Conservation (phyloP, 2,888 invertebrate genomes). For the Anthrax anthrax region DNA sequence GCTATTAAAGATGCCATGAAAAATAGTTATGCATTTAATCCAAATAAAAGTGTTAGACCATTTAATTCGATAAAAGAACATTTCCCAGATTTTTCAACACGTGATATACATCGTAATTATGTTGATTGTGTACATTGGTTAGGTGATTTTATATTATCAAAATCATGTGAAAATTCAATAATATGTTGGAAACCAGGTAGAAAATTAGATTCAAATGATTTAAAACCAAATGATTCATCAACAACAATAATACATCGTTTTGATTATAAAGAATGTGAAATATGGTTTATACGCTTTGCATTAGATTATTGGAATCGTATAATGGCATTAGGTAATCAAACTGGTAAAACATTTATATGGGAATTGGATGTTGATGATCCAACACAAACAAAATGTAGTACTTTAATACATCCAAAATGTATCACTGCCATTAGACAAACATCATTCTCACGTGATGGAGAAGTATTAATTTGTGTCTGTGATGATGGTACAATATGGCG, state of each 20-base stretch:
- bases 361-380: slow-evolving; percentile 80
- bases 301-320: slow-evolving; percentile 85
- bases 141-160: slow-evolving; percentile 85
- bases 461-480: slow-evolving; percentile 76
- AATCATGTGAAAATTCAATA: slow-evolving; percentile 94
- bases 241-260: slow-evolving; percentile 79
- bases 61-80: slow-evolving; percentile 86
- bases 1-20: slow-evolving; percentile 72
- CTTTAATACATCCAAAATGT: slow-evolving; percentile 75
- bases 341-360: slow-evolving; percentile 89
- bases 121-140: slow-evolving; percentile 97
- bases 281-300: slow-evolving; percentile 94
- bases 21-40: slow-evolving; percentile 69
- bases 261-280: slow-evolving; percentile 89
- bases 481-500: slow-evolving; percentile 95
- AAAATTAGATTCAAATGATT: slow-evolving; percentile 52
- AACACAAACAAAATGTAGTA: slow-evolving; percentile 59
- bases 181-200: slow-evolving; percentile 95
- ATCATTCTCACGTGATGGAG: slow-evolving; percentile 74
- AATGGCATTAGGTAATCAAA: slow-evolving; percentile 85
- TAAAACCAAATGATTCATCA: slow-evolving; percentile 58
- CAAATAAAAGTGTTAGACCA: slow-evolving; percentile 59
- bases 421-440: slow-evolving; percentile 82
- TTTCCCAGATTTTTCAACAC: slow-evolving; percentile 90
- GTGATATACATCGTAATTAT: slow-evolving; percentile 96